A percentile compares a stretch with the other conserved stretches of the same genome.
These are phyloP conservation scores for Cirrhinus mrigala DNA, from an alignment of 2,797 vertebrate genomes.

Conservation along the genomic window DNA sequence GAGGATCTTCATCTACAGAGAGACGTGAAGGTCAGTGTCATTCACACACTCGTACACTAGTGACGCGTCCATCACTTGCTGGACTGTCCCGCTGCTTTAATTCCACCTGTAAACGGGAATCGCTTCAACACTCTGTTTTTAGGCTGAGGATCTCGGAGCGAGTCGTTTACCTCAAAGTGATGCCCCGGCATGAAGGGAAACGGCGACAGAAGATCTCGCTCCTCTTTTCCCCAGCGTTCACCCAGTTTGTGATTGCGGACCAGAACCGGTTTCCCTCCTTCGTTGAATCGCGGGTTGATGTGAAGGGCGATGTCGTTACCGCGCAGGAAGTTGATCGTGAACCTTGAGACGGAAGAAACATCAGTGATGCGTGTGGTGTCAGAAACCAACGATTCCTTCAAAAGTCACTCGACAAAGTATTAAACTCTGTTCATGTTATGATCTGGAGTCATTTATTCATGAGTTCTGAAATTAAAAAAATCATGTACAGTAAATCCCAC, in stretches of 20 bases:
- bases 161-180: slow-evolving; percentile 79
- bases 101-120: slow-evolving; percentile 5
- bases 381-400: not conserved
- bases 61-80: not conserved
- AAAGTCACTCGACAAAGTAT: not conserved
- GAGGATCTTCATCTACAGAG: slow-evolving; percentile 83
- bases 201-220: slow-evolving; percentile 75
- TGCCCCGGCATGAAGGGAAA: slow-evolving; percentile 79
- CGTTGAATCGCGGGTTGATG: slow-evolving; percentile 82
- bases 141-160: not conserved
- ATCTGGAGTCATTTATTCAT: not conserved
- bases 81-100: not conserved
- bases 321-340: slow-evolving; percentile 82
- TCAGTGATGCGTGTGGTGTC: too few species aligned
- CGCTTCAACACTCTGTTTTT: not conserved
- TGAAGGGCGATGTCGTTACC: slow-evolving; percentile 83
- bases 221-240: slow-evolving; percentile 79
- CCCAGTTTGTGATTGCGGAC: slow-evolving; percentile 81
- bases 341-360: slow-evolving; percentile 67
- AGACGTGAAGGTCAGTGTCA: slow-evolving; percentile 25
- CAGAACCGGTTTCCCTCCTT: slow-evolving; percentile 76
- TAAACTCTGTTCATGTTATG: not conserved
- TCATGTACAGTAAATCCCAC: too few species aligned
- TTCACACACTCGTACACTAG: not conserved
- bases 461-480: too few species aligned